Percentiles rank a stretch among this genome's conserved stretches.
phyloP scores from a whole-genome alignment of 1,140 invertebrate species.

The Polyergus mexicanus region DNA sequence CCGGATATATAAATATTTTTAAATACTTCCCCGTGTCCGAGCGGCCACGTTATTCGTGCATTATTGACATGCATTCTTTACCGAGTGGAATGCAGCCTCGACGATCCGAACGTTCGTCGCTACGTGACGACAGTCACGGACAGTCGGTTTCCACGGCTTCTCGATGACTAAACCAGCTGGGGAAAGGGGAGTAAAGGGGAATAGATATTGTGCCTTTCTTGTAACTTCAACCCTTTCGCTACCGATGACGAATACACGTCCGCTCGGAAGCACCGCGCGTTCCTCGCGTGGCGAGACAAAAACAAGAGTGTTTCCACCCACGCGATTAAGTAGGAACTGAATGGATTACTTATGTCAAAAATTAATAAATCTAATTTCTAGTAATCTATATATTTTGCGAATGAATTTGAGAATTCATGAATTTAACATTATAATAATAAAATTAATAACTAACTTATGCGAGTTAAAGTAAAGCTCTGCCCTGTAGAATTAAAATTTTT shows the following conservation, averaged over 20 bases:
- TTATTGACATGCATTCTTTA: conserved; percentile 2
- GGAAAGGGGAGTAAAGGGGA: conserved; percentile 8
- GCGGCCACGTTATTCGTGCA: not conserved
- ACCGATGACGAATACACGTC: conserved; percentile 6
- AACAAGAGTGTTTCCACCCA: not conserved
- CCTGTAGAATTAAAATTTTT: too few relatives aligned
- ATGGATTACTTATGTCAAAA: too few relatives aligned
- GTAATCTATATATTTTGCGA: too few relatives aligned
- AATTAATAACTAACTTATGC: too few relatives aligned
- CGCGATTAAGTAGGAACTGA: too few relatives aligned
- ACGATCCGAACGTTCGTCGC: conserved; percentile 11
- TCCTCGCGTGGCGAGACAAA: not conserved
- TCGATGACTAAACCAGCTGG: not conserved
- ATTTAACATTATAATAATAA: too few relatives aligned
- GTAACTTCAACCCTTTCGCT: not conserved
- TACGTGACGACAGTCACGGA: not conserved
- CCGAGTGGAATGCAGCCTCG: conserved; percentile 13
- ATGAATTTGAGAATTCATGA: too few relatives aligned
- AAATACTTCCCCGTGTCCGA: not conserved
- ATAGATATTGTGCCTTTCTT: not conserved
- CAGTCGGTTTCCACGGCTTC: conserved; percentile 28
- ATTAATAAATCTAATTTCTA: too few relatives aligned
- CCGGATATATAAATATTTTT: not conserved
- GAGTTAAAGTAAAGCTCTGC: too few relatives aligned
- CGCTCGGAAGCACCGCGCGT: not conserved